Conservation (phyloP, 2,888 invertebrate genomes). For the Morpho deidamia region DNA sequence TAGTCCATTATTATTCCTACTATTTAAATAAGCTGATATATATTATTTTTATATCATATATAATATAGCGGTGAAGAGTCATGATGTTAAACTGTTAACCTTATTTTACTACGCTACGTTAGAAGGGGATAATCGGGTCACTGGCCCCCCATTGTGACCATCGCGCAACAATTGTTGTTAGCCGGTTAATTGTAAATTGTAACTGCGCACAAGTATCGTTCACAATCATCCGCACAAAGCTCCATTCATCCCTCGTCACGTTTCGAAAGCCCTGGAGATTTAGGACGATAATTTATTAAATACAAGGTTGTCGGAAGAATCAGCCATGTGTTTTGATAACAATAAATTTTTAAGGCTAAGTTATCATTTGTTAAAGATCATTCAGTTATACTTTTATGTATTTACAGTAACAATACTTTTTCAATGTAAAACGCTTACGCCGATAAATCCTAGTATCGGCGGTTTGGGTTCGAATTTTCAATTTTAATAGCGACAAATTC, state of each 20-base stretch:
- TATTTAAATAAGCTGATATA: too few relatives aligned
- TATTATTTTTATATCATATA: too few relatives aligned
- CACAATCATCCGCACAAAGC: conserved; percentile 36
- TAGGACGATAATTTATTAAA: conserved; percentile 16
- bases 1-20: too few relatives aligned
- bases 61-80: neutral
- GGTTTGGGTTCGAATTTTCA: too few relatives aligned
- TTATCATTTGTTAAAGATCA: neutral
- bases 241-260: conserved; percentile 61
- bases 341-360: conserved; percentile 10
- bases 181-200: conserved; percentile 46
- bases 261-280: conserved; percentile 35
- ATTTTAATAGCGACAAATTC: too few relatives aligned
- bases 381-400: too few relatives aligned
- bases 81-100: conserved; percentile 7
- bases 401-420: too few relatives aligned
- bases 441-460: too few relatives aligned
- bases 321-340: conserved; percentile 13
- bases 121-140: conserved; percentile 41
- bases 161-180: conserved; percentile 38
- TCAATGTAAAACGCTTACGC: too few relatives aligned
- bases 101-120: conserved; percentile 3
- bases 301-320: conserved; percentile 19
- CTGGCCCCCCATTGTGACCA: conserved; percentile 45
- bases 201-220: conserved; percentile 41